phyloP scores from a whole-genome alignment of 30 jellyfish, hydroid and myxozoan genomes.

The Turritopsis dohrnii region DNA sequence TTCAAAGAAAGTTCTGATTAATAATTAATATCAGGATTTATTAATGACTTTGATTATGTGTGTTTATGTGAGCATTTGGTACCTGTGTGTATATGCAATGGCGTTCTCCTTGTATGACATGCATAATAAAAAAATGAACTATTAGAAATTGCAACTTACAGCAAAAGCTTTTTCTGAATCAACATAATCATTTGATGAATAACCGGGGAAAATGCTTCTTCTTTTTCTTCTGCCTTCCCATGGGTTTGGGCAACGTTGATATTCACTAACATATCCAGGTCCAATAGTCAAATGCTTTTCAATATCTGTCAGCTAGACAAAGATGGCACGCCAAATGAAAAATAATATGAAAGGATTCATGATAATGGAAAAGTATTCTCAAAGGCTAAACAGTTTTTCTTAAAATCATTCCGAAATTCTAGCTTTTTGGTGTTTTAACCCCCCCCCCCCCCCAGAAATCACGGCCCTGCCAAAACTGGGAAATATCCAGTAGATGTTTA shows the following conservation, averaged over 20 bases:
- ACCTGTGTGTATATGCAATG: not conserved
- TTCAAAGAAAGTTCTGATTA: no score
- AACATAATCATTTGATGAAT: conserved; percentile 34
- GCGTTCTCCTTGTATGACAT: not conserved
- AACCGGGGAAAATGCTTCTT: conserved; percentile 14
- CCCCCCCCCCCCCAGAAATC: no score
- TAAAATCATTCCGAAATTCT: no score
- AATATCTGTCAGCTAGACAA: conserved; percentile 12
- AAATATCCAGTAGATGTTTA: no score
- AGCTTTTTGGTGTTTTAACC: no score
- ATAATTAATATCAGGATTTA: no score
- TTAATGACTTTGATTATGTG: not conserved
- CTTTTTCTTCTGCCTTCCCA: not conserved
- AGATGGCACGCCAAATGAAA: no score
- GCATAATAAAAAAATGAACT: not conserved
- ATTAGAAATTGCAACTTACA: conserved; percentile 30
- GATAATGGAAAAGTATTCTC: no score
- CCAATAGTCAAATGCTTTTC: conserved; percentile 24
- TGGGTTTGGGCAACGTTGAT: conserved; percentile 29
- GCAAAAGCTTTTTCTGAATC: conserved; percentile 74
- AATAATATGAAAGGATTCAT: not conserved
- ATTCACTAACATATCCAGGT: conserved; percentile 34
- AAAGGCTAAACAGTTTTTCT: no score
- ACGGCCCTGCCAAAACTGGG: no score
- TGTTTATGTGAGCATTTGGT: not conserved